phyloP scores from a whole-genome alignment of 2,113 vertebrate genomes.

The Varanus komodoensis region DNA sequence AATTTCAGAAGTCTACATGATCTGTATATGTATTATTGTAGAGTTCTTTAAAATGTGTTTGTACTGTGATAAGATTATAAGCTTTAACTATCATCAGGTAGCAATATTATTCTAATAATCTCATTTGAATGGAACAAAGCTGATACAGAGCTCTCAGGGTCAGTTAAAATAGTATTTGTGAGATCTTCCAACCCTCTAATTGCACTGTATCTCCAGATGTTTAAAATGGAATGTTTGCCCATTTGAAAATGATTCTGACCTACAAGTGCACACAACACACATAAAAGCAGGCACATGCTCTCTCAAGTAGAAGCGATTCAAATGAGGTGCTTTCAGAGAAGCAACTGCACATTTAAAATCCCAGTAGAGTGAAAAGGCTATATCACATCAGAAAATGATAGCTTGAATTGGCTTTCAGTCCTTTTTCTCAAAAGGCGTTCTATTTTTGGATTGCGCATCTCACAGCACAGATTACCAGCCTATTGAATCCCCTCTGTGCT shows the following conservation, averaged over 20 bases:
- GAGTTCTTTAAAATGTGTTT: background rate
- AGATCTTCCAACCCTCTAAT: background rate
- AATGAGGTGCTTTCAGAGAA: background rate
- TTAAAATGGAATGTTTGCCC: background rate
- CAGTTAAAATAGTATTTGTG: background rate
- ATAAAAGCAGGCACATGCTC: background rate
- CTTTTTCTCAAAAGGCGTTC: background rate
- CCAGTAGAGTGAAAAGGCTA: background rate
- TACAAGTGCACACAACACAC: background rate
- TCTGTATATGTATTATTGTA: background rate
- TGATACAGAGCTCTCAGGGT: background rate
- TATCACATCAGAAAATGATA: background rate
- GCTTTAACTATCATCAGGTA: background rate
- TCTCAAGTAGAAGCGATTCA: background rate
- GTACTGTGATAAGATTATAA: background rate
- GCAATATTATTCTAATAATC: background rate
- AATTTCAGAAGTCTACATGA: background rate
- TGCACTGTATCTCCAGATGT: background rate
- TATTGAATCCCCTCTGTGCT: background rate
- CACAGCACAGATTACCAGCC: background rate
- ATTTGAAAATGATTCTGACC: background rate
- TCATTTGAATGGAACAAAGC: background rate
- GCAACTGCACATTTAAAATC: background rate
- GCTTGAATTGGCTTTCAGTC: background rate
- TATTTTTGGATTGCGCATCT: background rate